Conservation (phyloP, 2,113 vertebrate species). For the Xiphorhynchus elegans region DNA sequence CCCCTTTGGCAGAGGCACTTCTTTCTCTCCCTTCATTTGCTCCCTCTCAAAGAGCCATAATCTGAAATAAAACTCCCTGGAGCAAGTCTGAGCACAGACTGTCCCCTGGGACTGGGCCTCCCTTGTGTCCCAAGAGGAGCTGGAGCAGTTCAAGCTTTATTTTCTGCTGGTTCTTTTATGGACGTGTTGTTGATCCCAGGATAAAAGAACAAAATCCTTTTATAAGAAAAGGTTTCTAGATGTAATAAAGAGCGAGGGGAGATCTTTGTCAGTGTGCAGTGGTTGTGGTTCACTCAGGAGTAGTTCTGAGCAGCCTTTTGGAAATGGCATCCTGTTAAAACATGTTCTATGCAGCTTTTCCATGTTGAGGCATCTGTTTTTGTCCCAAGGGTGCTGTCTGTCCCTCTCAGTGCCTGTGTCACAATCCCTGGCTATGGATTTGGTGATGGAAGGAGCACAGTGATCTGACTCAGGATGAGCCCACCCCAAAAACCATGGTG, state of each 20-base stretch:
- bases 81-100: not conserved
- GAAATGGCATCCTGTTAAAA: not conserved
- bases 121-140: not conserved
- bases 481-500: not conserved
- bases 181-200: not conserved
- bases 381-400: not conserved
- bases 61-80: not conserved
- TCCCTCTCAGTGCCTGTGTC: not conserved
- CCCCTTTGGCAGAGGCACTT: not conserved
- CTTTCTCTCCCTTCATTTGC: not conserved
- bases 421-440: not conserved
- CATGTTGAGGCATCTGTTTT: rapidly evolving
- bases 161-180: not conserved
- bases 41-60: not conserved
- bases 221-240: not conserved
- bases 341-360: not conserved
- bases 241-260: not conserved
- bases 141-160: not conserved
- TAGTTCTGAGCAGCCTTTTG: not conserved
- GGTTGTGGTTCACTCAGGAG: not conserved
- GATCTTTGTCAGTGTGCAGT: not conserved
- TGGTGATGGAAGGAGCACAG: not conserved
- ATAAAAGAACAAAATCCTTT: not conserved
- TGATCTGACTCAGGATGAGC: not conserved
- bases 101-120: not conserved